phyloP scores from a whole-genome alignment of 2,113 vertebrate species.

The Ibidorhyncha struthersii region DNA sequence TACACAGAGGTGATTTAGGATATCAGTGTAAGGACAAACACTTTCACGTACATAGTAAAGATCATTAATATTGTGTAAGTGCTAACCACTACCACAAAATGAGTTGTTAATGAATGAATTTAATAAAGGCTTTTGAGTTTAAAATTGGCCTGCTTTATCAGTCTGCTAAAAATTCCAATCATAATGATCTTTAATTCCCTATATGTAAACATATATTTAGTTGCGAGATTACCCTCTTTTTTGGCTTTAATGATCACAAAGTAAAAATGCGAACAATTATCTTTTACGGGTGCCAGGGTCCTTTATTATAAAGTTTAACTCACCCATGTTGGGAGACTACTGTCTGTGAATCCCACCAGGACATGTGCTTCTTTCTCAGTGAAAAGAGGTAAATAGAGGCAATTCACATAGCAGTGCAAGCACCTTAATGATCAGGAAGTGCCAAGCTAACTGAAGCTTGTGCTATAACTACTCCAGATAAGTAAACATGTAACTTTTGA shows the following conservation, averaged over 20 bases:
- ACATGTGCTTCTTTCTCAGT: neutral
- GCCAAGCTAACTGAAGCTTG: neutral
- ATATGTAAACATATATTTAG: neutral
- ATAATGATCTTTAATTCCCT: neutral
- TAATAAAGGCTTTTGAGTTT: constrained; percentile 5
- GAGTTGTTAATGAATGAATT: neutral
- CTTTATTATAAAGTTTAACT: neutral
- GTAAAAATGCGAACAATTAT: neutral
- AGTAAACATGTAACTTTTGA: neutral
- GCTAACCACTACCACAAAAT: neutral
- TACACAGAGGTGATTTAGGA: neutral
- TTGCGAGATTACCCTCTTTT: neutral
- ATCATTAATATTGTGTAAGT: neutral
- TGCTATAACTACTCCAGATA: neutral
- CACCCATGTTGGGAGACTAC: neutral
- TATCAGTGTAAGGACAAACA: neutral
- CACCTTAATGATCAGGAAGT: neutral
- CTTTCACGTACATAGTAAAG: neutral
- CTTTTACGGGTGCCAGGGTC: neutral
- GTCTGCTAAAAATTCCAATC: neutral
- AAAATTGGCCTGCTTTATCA: neutral
- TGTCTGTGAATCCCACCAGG: neutral
- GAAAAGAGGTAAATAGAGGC: neutral
- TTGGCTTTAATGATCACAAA: neutral
- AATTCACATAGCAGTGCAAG: neutral